Evolutionary conservation across 2,113 vertebrate genomes (phyloP).

Genomic region (Petrocephalus microphthalmus): DNA sequence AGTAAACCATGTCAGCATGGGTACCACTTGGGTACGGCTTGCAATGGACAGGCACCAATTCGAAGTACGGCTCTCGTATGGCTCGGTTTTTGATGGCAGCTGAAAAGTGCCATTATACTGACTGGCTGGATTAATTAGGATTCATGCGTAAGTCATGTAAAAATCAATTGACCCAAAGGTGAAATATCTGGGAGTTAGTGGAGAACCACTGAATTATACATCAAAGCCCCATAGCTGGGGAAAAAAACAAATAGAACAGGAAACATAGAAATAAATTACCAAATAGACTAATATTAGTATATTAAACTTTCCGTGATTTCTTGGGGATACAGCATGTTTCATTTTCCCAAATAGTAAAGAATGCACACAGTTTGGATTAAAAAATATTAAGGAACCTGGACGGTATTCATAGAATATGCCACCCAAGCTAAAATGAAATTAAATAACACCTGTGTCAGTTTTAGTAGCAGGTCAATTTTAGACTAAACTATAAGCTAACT

Average conservation of each 20-base stretch:
- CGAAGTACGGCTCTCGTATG: too few relatives aligned
- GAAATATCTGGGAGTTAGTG: neutral
- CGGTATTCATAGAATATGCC: neutral
- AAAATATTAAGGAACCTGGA: neutral
- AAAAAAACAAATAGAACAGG: neutral
- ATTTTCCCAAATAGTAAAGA: neutral
- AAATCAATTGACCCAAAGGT: neutral
- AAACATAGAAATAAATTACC: neutral
- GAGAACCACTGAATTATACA: neutral
- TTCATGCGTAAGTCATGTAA: neutral
- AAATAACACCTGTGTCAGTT: neutral
- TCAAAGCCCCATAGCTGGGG: neutral
- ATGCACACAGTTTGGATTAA: neutral
- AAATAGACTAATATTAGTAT: neutral
- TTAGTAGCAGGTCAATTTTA: neutral
- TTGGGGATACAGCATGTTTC: neutral
- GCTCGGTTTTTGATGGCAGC: too few relatives aligned
- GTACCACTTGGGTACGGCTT: too few relatives aligned
- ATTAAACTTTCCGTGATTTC: neutral
- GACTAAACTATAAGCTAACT: neutral
- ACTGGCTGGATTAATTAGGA: constrained; percentile 5
- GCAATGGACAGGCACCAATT: too few relatives aligned
- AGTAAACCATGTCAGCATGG: too few relatives aligned
- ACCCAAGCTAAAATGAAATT: neutral
- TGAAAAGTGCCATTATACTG: neutral